phyloP scores from a whole-genome alignment of 2,797 vertebrate species.

The Heterohyrax brucei region DNA sequence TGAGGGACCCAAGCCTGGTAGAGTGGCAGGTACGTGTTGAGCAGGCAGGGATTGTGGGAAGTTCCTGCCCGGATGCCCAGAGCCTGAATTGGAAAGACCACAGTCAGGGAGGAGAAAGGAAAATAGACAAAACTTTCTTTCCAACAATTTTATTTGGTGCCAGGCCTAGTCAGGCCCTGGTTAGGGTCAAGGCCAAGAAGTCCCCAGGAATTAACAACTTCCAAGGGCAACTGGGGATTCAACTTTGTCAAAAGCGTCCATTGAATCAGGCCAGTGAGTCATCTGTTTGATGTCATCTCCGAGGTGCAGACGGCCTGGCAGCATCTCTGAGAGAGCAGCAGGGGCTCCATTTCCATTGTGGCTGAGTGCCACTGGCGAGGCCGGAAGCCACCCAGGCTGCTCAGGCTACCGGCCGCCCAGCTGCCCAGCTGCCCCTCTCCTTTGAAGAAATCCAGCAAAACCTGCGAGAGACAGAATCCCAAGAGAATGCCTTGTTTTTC shows the following conservation, averaged over 20 bases:
- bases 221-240: conserved; percentile 51
- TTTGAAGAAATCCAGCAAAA: background rate
- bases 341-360: background rate
- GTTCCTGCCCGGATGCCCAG: background rate
- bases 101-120: background rate
- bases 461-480: background rate
- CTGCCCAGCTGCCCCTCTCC: background rate
- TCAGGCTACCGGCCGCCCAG: background rate
- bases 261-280: conserved; percentile 69
- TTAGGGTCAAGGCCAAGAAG: conserved; percentile 10
- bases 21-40: background rate
- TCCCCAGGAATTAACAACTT: background rate
- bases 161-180: background rate
- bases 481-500: background rate
- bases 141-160: background rate
- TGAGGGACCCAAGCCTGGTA: background rate
- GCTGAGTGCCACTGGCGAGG: background rate
- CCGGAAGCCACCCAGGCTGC: background rate
- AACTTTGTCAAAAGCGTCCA: conserved; percentile 65
- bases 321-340: background rate
- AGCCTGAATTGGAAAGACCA: background rate
- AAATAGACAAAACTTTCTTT: conserved; percentile 43
- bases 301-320: conserved; percentile 33
- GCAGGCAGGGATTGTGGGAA: background rate
- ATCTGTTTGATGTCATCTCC: background rate